phyloP scores from a whole-genome alignment of 2,113 vertebrate genomes.

The Zootoca vivipara region DNA sequence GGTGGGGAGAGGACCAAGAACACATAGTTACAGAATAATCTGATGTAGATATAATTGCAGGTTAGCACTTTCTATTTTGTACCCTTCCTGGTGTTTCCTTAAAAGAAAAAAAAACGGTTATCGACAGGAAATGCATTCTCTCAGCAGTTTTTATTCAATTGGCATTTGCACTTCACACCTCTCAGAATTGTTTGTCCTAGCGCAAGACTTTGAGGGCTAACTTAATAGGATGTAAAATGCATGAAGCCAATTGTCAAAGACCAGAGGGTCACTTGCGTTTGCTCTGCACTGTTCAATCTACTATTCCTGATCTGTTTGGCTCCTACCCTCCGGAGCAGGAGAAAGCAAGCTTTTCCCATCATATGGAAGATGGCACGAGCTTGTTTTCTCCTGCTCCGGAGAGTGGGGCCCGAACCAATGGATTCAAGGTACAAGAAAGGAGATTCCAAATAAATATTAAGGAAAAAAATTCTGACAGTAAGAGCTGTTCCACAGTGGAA shows the following conservation, averaged over 20 bases:
- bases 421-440: too few species aligned
- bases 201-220: neutral
- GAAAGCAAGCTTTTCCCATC: too few species aligned
- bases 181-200: neutral
- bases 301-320: neutral
- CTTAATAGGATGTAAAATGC: neutral
- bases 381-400: too few species aligned
- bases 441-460: too few species aligned
- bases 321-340: too few species aligned
- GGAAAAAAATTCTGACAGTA: too few species aligned
- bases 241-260: neutral
- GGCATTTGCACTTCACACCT: neutral
- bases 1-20: neutral
- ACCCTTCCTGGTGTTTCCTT: constrained; percentile 27
- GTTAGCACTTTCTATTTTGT: constrained; percentile 34
- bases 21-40: neutral
- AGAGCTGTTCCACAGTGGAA: too few species aligned
- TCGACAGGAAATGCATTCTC: constrained; percentile 23
- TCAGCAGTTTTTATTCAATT: neutral
- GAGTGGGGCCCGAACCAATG: too few species aligned
- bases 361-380: too few species aligned
- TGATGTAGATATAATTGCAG: neutral
- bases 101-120: constrained; percentile 46
- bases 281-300: neutral
- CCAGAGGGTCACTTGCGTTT: neutral